Evolutionary conservation across 2,113 vertebrate genomes (phyloP).

Genomic region (Albula goreensis): DNA sequence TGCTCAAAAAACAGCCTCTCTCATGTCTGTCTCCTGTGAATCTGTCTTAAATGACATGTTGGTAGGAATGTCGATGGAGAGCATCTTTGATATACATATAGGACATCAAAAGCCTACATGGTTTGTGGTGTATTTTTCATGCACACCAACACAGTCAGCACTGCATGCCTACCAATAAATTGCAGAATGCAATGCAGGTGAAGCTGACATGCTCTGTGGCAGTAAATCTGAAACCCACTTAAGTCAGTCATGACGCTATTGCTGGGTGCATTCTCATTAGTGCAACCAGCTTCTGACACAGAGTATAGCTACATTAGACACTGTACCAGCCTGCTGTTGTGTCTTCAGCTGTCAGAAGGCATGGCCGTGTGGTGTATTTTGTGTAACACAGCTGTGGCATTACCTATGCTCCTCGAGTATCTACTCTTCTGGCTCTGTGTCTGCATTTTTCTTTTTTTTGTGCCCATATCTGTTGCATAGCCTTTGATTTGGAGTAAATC

Average conservation of each 20-base stretch:
- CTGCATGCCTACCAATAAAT: background rate
- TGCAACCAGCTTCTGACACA: too few species aligned
- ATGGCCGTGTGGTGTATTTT: too few species aligned
- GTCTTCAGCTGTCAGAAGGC: too few species aligned
- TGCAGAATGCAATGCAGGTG: background rate
- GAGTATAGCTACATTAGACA: too few species aligned
- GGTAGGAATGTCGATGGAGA: background rate
- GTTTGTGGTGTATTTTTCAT: background rate
- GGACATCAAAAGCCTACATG: background rate
- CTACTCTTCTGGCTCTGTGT: too few species aligned
- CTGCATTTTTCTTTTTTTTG: too few species aligned
- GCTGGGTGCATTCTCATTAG: background rate
- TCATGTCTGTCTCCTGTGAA: background rate
- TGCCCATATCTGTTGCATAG: too few species aligned
- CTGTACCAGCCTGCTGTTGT: too few species aligned
- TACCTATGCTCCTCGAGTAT: too few species aligned
- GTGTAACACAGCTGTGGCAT: too few species aligned
- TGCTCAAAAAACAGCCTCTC: background rate
- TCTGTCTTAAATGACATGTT: background rate
- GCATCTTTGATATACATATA: background rate
- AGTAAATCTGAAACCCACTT: background rate
- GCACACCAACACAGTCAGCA: too few species aligned
- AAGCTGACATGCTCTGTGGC: background rate
- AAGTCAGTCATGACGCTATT: background rate
- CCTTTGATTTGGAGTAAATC: too few species aligned